phyloP scores from a whole-genome alignment of 2,797 vertebrate genomes.

The Lagocephalus sceleratus region DNA sequence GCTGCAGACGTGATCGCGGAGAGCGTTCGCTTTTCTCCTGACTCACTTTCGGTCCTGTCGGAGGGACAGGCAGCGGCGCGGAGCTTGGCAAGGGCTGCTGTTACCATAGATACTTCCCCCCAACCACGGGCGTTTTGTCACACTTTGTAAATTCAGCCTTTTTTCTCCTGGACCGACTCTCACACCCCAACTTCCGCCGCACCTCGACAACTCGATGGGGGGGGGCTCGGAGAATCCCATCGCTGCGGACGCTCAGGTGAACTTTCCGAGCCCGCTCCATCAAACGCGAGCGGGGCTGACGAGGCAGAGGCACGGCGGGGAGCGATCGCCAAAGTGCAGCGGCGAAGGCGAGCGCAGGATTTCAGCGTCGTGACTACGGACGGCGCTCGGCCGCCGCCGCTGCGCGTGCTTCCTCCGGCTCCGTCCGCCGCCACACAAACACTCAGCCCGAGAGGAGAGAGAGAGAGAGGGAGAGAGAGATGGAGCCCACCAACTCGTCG shows the following conservation, averaged over 20 bases:
- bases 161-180: conserved; percentile 4
- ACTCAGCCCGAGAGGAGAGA: conserved; percentile 15
- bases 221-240: conserved; percentile 5
- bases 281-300: conserved; percentile 6
- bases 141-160: conserved; percentile 37
- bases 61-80: conserved; percentile 38
- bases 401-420: conserved; percentile 16
- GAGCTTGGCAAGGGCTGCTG: conserved; percentile 59
- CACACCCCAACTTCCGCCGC: background rate
- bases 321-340: conserved; percentile 38
- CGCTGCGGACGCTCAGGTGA: conserved; percentile 11
- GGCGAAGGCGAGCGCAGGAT: conserved; percentile 49
- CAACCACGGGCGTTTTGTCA: conserved; percentile 58
- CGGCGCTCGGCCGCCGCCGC: conserved; percentile 56
- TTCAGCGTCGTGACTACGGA: conserved; percentile 71
- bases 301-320: conserved; percentile 16
- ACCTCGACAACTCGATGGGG: conserved; percentile 7
- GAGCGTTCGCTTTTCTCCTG: background rate
- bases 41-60: conserved; percentile 27
- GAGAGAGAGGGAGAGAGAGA: conserved; percentile 14
- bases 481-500: conserved; percentile 13
- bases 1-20: too few relatives aligned
- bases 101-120: conserved; percentile 78
- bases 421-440: conserved; percentile 28
- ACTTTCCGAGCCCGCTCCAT: conserved; percentile 56